These are phyloP conservation scores for Choristoneura fumiferana DNA, from an alignment of 1,140 invertebrate genomes.

Conservation along the genomic window DNA sequence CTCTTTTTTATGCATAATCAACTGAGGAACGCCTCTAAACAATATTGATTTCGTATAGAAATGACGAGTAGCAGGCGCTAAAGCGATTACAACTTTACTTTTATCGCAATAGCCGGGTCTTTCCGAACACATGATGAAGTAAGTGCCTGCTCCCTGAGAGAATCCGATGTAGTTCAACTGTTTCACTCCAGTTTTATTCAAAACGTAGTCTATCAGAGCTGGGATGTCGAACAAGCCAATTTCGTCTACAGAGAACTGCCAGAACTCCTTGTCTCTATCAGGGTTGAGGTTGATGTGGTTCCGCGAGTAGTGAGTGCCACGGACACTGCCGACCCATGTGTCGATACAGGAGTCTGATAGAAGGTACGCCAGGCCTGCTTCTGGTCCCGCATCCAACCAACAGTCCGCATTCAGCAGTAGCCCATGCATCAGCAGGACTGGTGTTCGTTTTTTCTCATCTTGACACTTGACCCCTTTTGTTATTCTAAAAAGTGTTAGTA, in stretches of 20 bases:
- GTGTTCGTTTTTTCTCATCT: constrained; percentile 27
- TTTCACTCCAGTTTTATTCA: constrained; percentile 55
- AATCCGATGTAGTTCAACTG: constrained; percentile 80
- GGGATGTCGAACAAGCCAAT: constrained; percentile 75
- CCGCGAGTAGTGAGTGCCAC: constrained; percentile 82
- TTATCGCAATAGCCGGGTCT: constrained; percentile 82
- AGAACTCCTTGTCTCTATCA: constrained; percentile 77
- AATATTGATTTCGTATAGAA: constrained; percentile 68
- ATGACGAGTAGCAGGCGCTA: constrained; percentile 81
- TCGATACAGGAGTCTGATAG: constrained; percentile 82
- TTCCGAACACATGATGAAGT: constrained; percentile 79
- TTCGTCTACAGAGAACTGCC: constrained; percentile 81
- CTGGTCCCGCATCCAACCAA: constrained; percentile 81
- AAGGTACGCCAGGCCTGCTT: constrained; percentile 79
- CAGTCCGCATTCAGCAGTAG: constrained; percentile 81
- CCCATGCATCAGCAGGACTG: constrained; percentile 83
- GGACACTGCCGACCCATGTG: constrained; percentile 83
- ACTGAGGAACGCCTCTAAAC: neutral
- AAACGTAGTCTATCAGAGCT: constrained; percentile 73
- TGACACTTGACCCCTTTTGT: constrained; percentile 11
- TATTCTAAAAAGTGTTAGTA: constrained; percentile 33
- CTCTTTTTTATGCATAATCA: constrained; percentile 11
- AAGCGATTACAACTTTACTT: constrained; percentile 78
- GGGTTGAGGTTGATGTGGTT: constrained; percentile 74
- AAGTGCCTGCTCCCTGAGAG: constrained; percentile 82